Base-by-base conservation (phyloP, 2,888 invertebrate species). In the Pristionchus exspectatus region DNA sequence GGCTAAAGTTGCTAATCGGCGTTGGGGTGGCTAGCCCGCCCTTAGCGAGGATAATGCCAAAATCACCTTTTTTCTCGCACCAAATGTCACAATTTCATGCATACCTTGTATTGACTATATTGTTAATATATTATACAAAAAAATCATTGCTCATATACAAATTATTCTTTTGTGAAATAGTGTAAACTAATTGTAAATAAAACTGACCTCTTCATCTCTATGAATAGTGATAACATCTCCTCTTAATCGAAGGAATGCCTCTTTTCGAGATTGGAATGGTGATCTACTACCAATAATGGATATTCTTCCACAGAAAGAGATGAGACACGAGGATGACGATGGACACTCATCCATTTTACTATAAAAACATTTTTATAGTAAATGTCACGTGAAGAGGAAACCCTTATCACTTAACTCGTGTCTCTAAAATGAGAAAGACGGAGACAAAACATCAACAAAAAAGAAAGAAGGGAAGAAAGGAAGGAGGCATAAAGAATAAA, bases 191-290 rank as follows among this genome's bases (percentile, higher is more conserved):
- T 72, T 27, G 30, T 30, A 30, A 5, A 38, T 38, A 38, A 69
- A 69, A 38, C 50, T 5, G 18, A 72, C 87, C 69, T 87, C 87
- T 69, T 87, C 87, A 30, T 87, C 72, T 30, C 30, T 87, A 38
- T 87, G 87, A 50, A 87, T 33, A 72, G 72, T 72, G 54, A 87
- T 72, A 16, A 69, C 54, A 54, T 87, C 72, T 44, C 87, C 87
- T 87, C 56, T 87, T 33, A 69, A 54, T 87, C 87, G 87, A 54
- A 87, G 72, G 24, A 87, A 87, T 33, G 66, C 86, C 0, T 86
- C 86, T 44, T 66, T 86, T 44, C 66, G 18, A 10, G 86, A 66
- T 16, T 50, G 86, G 54, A 86, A 86, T 10, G 86, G 66, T 86
- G 86, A 86, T 66, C 86, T 63, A 44, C 44, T 38, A 2, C 44